Evolutionary conservation across 2,888 invertebrate genomes (phyloP).

Genomic region (Rutpela maculata): DNA sequence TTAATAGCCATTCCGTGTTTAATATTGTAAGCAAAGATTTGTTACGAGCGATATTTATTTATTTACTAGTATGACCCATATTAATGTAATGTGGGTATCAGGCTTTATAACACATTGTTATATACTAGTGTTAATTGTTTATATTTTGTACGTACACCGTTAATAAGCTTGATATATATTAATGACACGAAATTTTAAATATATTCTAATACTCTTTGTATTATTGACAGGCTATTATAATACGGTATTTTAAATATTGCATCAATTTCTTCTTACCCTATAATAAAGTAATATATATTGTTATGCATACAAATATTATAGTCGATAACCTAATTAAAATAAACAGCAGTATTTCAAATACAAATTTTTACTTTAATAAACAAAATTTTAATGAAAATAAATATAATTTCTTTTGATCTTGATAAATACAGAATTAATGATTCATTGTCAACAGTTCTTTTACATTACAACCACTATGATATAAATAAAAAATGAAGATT

Average conservation of each 20-base stretch:
- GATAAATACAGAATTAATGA: constrained; percentile 32
- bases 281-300: constrained; percentile 43
- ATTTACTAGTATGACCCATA: constrained; percentile 22
- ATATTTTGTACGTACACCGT: constrained; percentile 13
- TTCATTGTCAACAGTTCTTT: constrained; percentile 41
- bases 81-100: constrained; percentile 25
- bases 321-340: constrained; percentile 41
- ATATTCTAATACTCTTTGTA: constrained; percentile 4
- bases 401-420: constrained; percentile 42
- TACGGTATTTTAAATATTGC: constrained; percentile 31
- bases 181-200: constrained; percentile 19
- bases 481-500: constrained; percentile 15
- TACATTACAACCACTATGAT: constrained; percentile 30
- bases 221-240: constrained; percentile 25
- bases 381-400: constrained; percentile 43
- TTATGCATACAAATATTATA: constrained; percentile 41
- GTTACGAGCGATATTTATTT: constrained; percentile 50
- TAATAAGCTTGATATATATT: constrained; percentile 15
- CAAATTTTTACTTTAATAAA: constrained; percentile 40
- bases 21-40: constrained; percentile 59
- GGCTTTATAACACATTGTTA: constrained; percentile 27
- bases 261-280: constrained; percentile 36
- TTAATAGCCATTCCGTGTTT: constrained; percentile 59
- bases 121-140: constrained; percentile 26
- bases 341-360: constrained; percentile 41